Conservation (phyloP, 2,113 vertebrate genomes). For the Pterophyllum scalare region DNA sequence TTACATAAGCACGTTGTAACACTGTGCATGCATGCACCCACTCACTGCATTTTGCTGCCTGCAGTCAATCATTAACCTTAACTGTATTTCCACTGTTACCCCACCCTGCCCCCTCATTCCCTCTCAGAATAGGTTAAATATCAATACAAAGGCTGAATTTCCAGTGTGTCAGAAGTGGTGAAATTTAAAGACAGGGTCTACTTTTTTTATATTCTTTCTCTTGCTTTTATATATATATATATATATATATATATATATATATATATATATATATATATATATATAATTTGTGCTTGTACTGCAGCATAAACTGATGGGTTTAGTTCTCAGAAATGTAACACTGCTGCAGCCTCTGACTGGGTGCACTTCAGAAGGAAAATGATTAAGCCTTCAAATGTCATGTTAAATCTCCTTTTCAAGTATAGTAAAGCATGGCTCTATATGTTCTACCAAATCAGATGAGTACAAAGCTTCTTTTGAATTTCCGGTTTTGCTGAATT, state of each 20-base stretch:
- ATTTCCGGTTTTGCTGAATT: neutral
- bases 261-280: no score
- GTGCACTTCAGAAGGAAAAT: neutral
- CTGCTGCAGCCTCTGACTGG: neutral
- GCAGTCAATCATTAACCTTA: conserved; percentile 76
- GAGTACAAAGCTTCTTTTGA: neutral
- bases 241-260: no score
- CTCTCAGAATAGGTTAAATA: conserved; percentile 46
- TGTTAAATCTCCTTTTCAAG: neutral
- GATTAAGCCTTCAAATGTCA: neutral
- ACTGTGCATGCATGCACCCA: conserved; percentile 9
- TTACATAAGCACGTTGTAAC: conserved; percentile 73
- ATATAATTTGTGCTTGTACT: neutral
- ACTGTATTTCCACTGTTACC: conserved; percentile 71
- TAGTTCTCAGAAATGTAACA: neutral
- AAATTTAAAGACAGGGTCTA: neutral
- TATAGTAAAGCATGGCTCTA: neutral
- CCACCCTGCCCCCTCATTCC: conserved; percentile 18
- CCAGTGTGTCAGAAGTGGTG: conserved; percentile 20
- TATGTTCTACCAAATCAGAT: neutral
- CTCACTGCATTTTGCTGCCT: conserved; percentile 57
- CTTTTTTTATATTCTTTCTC: neutral
- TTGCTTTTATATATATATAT: neutral
- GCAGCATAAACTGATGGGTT: neutral
- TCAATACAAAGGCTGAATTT: conserved; percentile 24